A percentile compares a stretch with the other conserved stretches of the same genome.
phyloP scores from a whole-genome alignment of 2,888 invertebrate species.

The Phytoseiulus persimilis region DNA sequence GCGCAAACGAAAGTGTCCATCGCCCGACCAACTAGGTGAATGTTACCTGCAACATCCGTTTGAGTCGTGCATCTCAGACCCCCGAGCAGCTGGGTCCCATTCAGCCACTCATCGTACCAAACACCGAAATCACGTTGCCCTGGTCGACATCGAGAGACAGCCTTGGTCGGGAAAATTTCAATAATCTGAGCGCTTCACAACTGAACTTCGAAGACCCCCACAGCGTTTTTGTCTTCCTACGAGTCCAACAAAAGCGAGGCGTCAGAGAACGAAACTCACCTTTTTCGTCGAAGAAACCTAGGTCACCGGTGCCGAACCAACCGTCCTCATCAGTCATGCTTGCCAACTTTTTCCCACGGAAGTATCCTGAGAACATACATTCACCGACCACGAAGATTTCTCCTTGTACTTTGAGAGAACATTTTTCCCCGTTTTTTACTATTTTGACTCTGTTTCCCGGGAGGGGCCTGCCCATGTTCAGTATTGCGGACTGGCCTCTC shows the following conservation, averaged over 20 bases:
- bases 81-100: no score
- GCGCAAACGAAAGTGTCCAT: not conserved
- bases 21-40: not conserved
- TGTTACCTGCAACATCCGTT: slow-evolving; percentile 24
- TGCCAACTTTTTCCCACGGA: not conserved
- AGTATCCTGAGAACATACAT: slow-evolving; percentile 15
- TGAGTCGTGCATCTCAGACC: no score
- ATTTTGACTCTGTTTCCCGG: slow-evolving; percentile 6
- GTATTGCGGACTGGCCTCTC: not conserved
- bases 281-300: slow-evolving; percentile 11
- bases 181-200: no score
- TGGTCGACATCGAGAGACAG: no score
- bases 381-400: not conserved
- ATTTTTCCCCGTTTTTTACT: slow-evolving; percentile 6
- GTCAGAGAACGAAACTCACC: no score
- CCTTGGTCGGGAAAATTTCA: no score
- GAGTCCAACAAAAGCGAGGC: no score
- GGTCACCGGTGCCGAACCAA: slow-evolving; percentile 24
- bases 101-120: no score
- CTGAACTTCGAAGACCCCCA: no score
- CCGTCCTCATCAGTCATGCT: not conserved
- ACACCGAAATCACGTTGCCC: no score
- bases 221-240: no score
- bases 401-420: slow-evolving; percentile 11
- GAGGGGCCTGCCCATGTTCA: not conserved